These are phyloP conservation scores for Lepisosteus oculatus DNA, from an alignment of 2,113 vertebrate genomes.

Conservation along the genomic window DNA sequence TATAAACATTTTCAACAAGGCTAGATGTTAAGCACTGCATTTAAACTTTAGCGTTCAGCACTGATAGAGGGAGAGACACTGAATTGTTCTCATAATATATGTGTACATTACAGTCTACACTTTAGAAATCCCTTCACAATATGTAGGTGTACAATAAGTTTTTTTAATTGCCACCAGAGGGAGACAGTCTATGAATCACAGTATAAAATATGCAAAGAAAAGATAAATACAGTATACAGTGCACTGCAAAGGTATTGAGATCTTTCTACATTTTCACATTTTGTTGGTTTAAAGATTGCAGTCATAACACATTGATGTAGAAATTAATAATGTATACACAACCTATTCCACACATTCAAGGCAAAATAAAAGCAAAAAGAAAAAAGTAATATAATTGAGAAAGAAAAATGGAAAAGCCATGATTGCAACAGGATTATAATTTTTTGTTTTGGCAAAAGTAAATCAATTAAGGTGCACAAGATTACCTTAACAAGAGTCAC, in stretches of 20 bases:
- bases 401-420: too few species aligned
- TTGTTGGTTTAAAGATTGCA: not conserved
- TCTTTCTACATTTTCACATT: not conserved
- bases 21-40: too few species aligned
- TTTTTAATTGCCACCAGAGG: conserved; percentile 9
- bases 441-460: too few species aligned
- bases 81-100: too few species aligned
- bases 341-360: not conserved
- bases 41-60: too few species aligned
- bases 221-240: not conserved
- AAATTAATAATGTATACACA: not conserved
- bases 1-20: too few species aligned
- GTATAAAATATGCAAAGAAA: not conserved
- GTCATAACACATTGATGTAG: not conserved
- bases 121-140: not conserved
- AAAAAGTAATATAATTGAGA: too few species aligned
- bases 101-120: too few species aligned
- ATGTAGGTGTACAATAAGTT: not conserved
- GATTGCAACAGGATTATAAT: too few species aligned
- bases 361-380: conserved; percentile 11
- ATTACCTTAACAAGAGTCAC: too few species aligned
- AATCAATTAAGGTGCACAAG: too few species aligned
- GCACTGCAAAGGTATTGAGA: not conserved
- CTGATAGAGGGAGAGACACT: too few species aligned
- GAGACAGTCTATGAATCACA: conserved; percentile 6